Conservation (phyloP, 2,113 vertebrate genomes). For the Oncorhynchus mykiss region DNA sequence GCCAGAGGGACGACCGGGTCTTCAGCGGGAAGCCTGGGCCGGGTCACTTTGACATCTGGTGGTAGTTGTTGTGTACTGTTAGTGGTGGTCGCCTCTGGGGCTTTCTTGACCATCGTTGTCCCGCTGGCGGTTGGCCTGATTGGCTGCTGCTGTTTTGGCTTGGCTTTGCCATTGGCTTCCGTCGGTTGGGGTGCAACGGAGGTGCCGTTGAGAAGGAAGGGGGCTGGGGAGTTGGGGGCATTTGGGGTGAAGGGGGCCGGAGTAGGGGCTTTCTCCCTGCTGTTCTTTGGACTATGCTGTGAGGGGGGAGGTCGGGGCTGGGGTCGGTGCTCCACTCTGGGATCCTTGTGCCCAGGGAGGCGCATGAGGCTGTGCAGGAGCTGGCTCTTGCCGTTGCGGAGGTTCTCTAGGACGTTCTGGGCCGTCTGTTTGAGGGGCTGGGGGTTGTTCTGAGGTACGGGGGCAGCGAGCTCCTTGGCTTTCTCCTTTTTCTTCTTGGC, state of each 20-base stretch:
- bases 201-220: constrained; percentile 43
- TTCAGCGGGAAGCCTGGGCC: constrained; percentile 69
- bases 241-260: constrained; percentile 56
- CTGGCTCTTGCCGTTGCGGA: constrained; percentile 84
- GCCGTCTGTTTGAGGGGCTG: constrained; percentile 78
- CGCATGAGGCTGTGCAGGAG: constrained; percentile 76
- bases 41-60: constrained; percentile 60
- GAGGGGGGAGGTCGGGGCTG: not conserved
- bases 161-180: constrained; percentile 73
- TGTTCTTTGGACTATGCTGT: constrained; percentile 70
- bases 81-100: constrained; percentile 58
- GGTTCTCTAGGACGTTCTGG: constrained; percentile 73
- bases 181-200: constrained; percentile 68
- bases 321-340: constrained; percentile 42
- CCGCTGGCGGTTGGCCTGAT: constrained; percentile 70
- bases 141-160: constrained; percentile 71
- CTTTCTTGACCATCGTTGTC: constrained; percentile 61
- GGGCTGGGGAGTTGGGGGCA: constrained; percentile 17
- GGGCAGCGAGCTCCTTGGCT: constrained; percentile 69
- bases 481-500: constrained; percentile 93
- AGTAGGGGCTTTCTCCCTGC: constrained; percentile 70
- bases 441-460: constrained; percentile 65
- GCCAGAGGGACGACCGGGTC: constrained; percentile 56
- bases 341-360: constrained; percentile 70
- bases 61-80: constrained; percentile 1